phyloP scores from a whole-genome alignment of 2,113 vertebrate species.

The Tautogolabrus adspersus region DNA sequence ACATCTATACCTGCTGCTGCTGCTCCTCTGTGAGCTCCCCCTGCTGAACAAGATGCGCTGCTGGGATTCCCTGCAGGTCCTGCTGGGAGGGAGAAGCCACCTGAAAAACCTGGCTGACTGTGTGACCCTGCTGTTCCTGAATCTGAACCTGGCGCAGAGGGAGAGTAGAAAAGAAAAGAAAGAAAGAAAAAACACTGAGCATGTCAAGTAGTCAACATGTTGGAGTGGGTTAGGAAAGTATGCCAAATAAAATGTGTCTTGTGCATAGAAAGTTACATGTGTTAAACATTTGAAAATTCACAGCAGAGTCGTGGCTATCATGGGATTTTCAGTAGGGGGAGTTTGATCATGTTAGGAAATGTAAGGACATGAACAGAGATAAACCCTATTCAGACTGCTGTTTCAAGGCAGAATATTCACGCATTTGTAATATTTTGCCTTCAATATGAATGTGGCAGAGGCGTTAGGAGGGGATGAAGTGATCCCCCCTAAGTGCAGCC shows the following conservation, averaged over 20 bases:
- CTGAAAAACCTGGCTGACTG: slow-evolving; percentile 88
- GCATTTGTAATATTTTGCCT: no score
- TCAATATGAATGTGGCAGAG: no score
- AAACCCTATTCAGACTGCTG: no score
- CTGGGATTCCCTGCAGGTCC: slow-evolving; percentile 91
- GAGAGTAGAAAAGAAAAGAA: not conserved
- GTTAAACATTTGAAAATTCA: not conserved
- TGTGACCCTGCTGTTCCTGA: slow-evolving; percentile 91
- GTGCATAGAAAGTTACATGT: not conserved
- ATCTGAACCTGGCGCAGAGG: slow-evolving; percentile 88
- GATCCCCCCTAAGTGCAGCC: no score
- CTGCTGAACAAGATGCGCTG: slow-evolving; percentile 91
- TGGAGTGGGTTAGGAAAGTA: not conserved
- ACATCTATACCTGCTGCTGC: slow-evolving; percentile 88
- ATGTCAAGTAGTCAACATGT: not conserved
- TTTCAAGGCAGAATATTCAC: no score
- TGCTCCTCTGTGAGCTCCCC: slow-evolving; percentile 96
- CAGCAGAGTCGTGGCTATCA: not conserved
- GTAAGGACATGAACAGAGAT: not conserved
- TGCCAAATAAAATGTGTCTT: not conserved
- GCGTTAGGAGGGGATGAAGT: no score
- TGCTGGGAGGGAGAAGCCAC: slow-evolving; percentile 87
- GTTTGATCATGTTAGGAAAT: not conserved
- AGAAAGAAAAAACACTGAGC: not conserved
- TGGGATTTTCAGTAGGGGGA: not conserved